These are phyloP conservation scores for Zele albiditarsus DNA, from an alignment of 2,888 invertebrate species.

Conservation along the genomic window DNA sequence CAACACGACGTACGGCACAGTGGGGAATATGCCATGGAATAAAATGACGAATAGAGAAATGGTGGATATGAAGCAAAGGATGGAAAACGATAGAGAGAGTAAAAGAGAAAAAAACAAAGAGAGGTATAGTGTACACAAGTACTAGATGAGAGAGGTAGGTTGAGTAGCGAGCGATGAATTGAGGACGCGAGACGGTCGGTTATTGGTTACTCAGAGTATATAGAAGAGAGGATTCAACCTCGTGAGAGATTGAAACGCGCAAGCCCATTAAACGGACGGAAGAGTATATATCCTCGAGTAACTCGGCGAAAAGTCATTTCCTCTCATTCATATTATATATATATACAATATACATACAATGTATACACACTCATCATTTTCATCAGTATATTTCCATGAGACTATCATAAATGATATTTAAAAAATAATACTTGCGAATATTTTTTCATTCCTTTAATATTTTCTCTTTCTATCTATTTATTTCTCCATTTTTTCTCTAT, in stretches of 20 bases:
- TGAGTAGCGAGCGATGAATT: background rate
- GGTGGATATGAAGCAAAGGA: slow-evolving; percentile 22
- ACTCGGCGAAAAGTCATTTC: slow-evolving; percentile 51
- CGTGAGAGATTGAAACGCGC: slow-evolving; percentile 39
- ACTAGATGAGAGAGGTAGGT: background rate
- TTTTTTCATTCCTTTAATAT: background rate
- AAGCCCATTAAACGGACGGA: slow-evolving; percentile 49
- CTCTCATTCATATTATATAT: slow-evolving; percentile 42
- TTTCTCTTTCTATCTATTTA: background rate
- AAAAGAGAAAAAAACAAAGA: slow-evolving; percentile 3
- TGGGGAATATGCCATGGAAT: slow-evolving; percentile 5
- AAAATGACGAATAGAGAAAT: slow-evolving; percentile 15
- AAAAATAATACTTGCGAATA: background rate
- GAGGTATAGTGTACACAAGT: background rate
- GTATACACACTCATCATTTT: background rate
- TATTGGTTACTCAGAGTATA: slow-evolving; percentile 42
- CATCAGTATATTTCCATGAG: slow-evolving; percentile 10
- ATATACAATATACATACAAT: background rate
- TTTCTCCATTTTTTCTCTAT: background rate
- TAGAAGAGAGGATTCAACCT: slow-evolving; percentile 29
- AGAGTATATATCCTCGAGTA: slow-evolving; percentile 47
- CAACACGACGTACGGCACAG: slow-evolving; percentile 2
- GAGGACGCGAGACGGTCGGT: slow-evolving; percentile 30
- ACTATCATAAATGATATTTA: background rate
- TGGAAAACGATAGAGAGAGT: background rate